Percentiles rank a stretch among this genome's conserved stretches.
Conservation (phyloP, 2,797 vertebrate species). For the Anabas testudineus region DNA sequence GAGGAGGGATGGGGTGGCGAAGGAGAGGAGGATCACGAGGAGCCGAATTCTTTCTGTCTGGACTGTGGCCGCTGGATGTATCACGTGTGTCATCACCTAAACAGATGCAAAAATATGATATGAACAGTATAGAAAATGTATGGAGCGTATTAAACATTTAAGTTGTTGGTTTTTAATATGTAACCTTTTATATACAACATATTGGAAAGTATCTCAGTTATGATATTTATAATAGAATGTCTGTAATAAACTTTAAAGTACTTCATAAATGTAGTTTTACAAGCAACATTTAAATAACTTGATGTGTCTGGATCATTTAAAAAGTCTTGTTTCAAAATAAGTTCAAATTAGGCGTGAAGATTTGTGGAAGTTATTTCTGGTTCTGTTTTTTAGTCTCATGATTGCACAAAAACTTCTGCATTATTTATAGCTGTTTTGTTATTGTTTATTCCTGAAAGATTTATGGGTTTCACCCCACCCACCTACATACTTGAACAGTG, state of each 20-base stretch:
- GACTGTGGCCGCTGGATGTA: conserved; percentile 57
- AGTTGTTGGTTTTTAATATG: no score
- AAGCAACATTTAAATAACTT: not conserved
- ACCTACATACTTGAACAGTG: conserved; percentile 31
- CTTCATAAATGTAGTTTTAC: not conserved
- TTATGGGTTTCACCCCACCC: conserved; percentile 60
- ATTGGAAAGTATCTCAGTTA: no score
- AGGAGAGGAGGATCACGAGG: conserved; percentile 31
- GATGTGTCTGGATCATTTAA: not conserved
- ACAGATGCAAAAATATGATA: conserved; percentile 9
- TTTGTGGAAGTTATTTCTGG: conserved; percentile 40
- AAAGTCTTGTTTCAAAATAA: conserved; percentile 16
- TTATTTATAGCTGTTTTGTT: conserved; percentile 67
- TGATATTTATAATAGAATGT: no score
- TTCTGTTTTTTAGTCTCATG: conserved; percentile 50
- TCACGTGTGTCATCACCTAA: conserved; percentile 57
- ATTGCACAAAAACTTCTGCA: conserved; percentile 40
- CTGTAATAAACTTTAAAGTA: not conserved
- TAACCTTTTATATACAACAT: no score
- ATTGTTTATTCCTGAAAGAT: conserved; percentile 64
- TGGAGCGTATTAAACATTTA: not conserved
- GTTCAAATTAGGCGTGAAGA: conserved; percentile 27
- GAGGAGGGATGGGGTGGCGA: conserved; percentile 50
- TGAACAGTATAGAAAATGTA: not conserved
- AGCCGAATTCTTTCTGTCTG: conserved; percentile 45